Evolutionary conservation across 1,140 invertebrate species (phyloP).

Genomic region (Zeugodacus cucurbitae): DNA sequence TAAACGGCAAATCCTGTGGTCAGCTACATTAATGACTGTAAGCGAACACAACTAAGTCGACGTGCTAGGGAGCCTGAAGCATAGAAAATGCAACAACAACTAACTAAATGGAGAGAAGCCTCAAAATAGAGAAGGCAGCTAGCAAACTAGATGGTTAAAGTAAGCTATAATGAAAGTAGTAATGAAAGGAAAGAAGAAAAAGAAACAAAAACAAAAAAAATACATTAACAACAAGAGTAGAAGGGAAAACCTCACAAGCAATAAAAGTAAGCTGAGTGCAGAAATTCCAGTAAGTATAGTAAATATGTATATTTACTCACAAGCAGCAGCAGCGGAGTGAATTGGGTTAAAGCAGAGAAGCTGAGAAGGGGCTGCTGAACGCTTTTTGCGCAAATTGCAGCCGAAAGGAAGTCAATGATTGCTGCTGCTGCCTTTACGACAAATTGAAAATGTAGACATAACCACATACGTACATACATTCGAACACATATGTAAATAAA

Average conservation of each 20-base stretch:
- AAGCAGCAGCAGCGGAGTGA: neutral
- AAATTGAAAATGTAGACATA: neutral
- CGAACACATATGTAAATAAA: neutral
- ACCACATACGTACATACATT: neutral
- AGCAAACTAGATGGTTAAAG: neutral
- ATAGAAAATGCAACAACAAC: neutral
- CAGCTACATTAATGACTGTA: neutral
- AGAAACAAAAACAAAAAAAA: neutral
- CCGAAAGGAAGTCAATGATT: neutral
- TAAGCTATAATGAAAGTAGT: neutral
- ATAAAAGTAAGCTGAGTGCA: neutral
- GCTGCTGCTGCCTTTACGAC: neutral
- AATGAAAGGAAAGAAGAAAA: neutral
- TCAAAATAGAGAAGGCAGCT: neutral
- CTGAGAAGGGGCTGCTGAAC: neutral
- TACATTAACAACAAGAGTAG: neutral
- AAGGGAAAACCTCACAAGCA: neutral
- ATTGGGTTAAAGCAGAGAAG: neutral
- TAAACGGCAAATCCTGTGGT: neutral
- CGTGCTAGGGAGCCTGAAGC: neutral
- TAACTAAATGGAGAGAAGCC: neutral
- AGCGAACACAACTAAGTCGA: neutral
- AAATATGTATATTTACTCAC: neutral
- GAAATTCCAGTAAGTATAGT: neutral
- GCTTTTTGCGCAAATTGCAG: neutral